These are phyloP conservation scores for Xylota segnis DNA, from an alignment of 2,888 invertebrate species.

Conservation along the genomic window DNA sequence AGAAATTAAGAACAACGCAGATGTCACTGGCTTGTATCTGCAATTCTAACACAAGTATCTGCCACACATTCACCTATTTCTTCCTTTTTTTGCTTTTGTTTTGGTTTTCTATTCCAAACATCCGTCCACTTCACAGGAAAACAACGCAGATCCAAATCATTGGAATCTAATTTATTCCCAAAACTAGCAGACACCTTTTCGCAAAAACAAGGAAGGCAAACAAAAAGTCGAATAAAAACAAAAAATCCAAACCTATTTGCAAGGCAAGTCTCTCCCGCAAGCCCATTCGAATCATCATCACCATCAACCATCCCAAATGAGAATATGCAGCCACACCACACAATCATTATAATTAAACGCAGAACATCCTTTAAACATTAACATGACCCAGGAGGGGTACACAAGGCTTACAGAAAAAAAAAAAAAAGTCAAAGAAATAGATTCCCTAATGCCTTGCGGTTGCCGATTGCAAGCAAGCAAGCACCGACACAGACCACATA, in stretches of 20 bases:
- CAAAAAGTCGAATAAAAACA: background rate
- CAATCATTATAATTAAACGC: conserved; percentile 74
- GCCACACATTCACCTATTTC: conserved; percentile 2
- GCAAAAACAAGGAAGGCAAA: conserved; percentile 10
- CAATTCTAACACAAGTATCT: background rate
- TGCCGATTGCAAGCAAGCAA: conserved; percentile 40
- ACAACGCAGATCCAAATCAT: conserved; percentile 57
- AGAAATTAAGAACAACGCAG: conserved; percentile 21
- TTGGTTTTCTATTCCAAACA: background rate
- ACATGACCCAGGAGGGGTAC: conserved; percentile 41
- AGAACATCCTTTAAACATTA: conserved; percentile 66
- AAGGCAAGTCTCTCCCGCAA: conserved; percentile 38
- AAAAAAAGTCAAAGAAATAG: conserved; percentile 45
- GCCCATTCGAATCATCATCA: conserved; percentile 63
- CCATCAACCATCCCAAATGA: conserved; percentile 62
- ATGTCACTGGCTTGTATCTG: conserved; percentile 14
- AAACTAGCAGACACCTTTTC: conserved; percentile 61
- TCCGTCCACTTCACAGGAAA: conserved; percentile 37
- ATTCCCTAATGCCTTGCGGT: conserved; percentile 63
- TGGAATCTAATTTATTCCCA: conserved; percentile 66
- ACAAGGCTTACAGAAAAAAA: conserved; percentile 1
- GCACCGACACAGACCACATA: conserved; percentile 59
- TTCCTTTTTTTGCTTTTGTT: background rate
- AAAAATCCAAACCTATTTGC: conserved; percentile 25
- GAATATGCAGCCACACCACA: conserved; percentile 59